A percentile compares a stretch with the other conserved stretches of the same genome.
Evolutionary conservation across 2,888 invertebrate genomes (phyloP).

Genomic region (Lasioglossum lativentre): DNA sequence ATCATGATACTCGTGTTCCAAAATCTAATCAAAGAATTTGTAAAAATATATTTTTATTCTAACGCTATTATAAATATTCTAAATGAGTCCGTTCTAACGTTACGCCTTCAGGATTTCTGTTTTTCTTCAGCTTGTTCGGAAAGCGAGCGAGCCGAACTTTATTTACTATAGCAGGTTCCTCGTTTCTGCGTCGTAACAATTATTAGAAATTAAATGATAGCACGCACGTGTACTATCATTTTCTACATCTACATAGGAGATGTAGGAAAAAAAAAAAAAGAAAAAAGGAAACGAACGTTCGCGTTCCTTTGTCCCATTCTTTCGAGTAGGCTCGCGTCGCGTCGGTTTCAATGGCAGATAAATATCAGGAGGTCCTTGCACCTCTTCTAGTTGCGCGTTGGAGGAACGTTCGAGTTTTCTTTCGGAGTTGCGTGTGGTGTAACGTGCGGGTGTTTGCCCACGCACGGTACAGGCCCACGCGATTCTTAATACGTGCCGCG

Average conservation of each 20-base stretch:
- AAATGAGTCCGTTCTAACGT: background rate
- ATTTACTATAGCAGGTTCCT: background rate
- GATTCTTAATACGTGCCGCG: constrained; percentile 75
- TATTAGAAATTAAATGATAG: background rate
- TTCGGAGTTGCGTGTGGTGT: constrained; percentile 54
- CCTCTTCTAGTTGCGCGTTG: constrained; percentile 33
- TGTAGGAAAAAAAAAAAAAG: background rate
- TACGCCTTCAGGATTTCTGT: background rate
- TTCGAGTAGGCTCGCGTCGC: constrained; percentile 24
- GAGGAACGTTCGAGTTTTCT: constrained; percentile 54
- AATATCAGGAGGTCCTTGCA: constrained; percentile 60
- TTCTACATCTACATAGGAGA: background rate
- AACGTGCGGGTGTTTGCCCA: constrained; percentile 77
- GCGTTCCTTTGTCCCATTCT: constrained; percentile 18
- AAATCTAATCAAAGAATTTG: no score
- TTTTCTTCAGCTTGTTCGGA: background rate
- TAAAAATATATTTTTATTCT: no score
- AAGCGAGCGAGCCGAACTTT: background rate
- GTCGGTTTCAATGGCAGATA: constrained; percentile 58
- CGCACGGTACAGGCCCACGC: constrained; percentile 76
- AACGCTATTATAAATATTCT: no score
- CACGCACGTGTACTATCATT: background rate
- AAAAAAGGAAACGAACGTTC: background rate
- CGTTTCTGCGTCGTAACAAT: background rate
- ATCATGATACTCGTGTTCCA: no score